Evolutionary conservation across 2,888 invertebrate species (phyloP).

Genomic region (Cecidostiba fungosa): DNA sequence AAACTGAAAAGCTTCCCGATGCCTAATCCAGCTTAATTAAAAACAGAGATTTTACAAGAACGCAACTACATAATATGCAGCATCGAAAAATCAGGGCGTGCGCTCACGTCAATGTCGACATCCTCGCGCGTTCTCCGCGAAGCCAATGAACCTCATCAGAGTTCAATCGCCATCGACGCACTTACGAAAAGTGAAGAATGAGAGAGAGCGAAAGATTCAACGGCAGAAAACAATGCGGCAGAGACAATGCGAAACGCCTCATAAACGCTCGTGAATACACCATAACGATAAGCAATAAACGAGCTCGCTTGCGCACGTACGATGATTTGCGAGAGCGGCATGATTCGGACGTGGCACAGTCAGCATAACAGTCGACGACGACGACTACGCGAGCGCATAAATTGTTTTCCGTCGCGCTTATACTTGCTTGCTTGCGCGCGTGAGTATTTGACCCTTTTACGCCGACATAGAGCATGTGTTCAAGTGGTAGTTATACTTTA

Average conservation of each 20-base stretch:
- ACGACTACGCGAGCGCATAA: slow-evolving; percentile 11
- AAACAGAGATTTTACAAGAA: too few relatives aligned
- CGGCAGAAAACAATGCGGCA: slow-evolving; percentile 22
- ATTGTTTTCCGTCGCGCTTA: slow-evolving; percentile 40
- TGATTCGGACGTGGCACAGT: slow-evolving; percentile 17
- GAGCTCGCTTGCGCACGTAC: neutral
- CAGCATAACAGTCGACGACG: slow-evolving; percentile 3
- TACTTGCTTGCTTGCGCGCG: too few relatives aligned
- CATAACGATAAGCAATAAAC: slow-evolving; percentile 36
- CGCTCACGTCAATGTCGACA: slow-evolving; percentile 16
- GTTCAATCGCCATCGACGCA: neutral
- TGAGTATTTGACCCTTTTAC: slow-evolving; percentile 57
- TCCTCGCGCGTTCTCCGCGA: slow-evolving; percentile 6
- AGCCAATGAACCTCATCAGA: slow-evolving; percentile 42
- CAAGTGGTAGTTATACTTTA: slow-evolving; percentile 44
- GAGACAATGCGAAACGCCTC: slow-evolving; percentile 47
- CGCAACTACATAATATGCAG: neutral
- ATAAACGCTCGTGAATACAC: slow-evolving; percentile 51
- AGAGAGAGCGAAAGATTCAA: neutral
- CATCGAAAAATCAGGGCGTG: neutral
- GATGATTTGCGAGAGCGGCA: slow-evolving; percentile 41
- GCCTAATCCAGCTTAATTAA: too few relatives aligned
- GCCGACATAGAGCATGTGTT: neutral
- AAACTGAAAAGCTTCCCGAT: too few relatives aligned
- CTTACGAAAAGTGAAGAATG: neutral